Base-by-base conservation (phyloP, 2,888 invertebrate genomes). In the Metacarcinus magister region DNA sequence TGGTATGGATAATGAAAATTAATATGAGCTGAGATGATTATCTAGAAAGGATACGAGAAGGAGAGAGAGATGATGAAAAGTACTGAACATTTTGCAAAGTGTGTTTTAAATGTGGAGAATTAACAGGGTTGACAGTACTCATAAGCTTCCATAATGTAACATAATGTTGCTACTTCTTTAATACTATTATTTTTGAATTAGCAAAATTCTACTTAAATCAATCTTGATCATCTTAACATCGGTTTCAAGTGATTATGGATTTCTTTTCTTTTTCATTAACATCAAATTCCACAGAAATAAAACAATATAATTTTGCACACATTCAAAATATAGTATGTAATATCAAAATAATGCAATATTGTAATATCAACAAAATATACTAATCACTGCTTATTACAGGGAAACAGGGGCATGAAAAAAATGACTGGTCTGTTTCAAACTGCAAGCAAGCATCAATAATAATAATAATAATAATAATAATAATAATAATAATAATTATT, bases 141-240 rank as follows among this genome's bases (percentile, higher is more conserved):
- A 32, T 4, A n/a, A 75, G 67, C 67, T 75, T 75, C 32, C 39
- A 23, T 87, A 87, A 87, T 87, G 32, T 87, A 87, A 39, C n/a
- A 39, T 32, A 13, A 87, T 87, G 87, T 39, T 87, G 87, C 87
- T 87, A 87, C 39, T 87, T 87, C 39, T 87, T n/a, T 87, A 87
- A 87, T 87, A n/a, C 87, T 87, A 28, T 13, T 82, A 32, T 32
- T 16, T 87, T 87, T 32, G 87, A 3, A 19, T 87, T 39, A 39
- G 39, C 87, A 87, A 87, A 10, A 16, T 13, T 87, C 39, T 87
- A 87, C 87, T 87, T 75, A 32, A 87, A 39, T 16, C 3, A 82
- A 10, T 8, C 75, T 82, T 28, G 7, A 87, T 87, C 13, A 87
- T 13, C n/a, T 39, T 0, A 28, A 39, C 10, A 87, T 2, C 32